Evolutionary conservation across 2,113 vertebrate genomes (phyloP).

Genomic region (Narcine bancroftii): DNA sequence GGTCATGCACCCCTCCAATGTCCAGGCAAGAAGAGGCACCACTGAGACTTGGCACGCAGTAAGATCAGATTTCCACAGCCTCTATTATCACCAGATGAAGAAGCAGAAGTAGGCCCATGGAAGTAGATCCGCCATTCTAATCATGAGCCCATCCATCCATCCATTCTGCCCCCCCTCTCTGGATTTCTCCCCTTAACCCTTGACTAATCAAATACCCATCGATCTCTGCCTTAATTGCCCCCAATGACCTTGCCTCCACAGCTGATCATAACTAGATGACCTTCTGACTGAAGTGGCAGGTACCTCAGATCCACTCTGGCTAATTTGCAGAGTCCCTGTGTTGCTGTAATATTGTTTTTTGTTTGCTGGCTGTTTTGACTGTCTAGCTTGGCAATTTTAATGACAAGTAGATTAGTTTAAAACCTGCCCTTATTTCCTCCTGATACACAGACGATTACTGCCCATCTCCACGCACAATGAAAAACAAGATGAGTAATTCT

Average conservation of each 20-base stretch:
- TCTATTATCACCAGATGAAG: background rate
- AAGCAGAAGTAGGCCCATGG: no score
- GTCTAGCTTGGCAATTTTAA: slow-evolving; percentile 29
- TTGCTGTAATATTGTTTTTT: background rate
- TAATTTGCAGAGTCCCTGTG: background rate
- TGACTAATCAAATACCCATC: no score
- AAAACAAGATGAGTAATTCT: slow-evolving; percentile 7
- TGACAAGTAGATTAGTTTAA: slow-evolving; percentile 38
- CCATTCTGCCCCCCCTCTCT: no score
- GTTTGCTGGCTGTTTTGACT: background rate
- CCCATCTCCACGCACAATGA: slow-evolving; percentile 33
- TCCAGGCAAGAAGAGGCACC: background rate
- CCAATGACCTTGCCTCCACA: no score
- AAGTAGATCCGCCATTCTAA: no score
- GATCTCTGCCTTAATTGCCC: no score
- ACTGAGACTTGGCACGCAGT: background rate
- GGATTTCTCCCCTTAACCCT: no score
- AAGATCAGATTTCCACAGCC: background rate
- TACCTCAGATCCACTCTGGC: background rate
- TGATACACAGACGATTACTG: slow-evolving; percentile 35
- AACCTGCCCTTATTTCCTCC: slow-evolving; percentile 39
- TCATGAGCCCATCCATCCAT: no score
- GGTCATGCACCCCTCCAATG: no score
- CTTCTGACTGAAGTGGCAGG: background rate
- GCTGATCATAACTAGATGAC: no score